A percentile compares a stretch with the other conserved stretches of the same genome.
Conservation (phyloP, 1,140 invertebrate genomes). For the Proctacanthus coquilletti region DNA sequence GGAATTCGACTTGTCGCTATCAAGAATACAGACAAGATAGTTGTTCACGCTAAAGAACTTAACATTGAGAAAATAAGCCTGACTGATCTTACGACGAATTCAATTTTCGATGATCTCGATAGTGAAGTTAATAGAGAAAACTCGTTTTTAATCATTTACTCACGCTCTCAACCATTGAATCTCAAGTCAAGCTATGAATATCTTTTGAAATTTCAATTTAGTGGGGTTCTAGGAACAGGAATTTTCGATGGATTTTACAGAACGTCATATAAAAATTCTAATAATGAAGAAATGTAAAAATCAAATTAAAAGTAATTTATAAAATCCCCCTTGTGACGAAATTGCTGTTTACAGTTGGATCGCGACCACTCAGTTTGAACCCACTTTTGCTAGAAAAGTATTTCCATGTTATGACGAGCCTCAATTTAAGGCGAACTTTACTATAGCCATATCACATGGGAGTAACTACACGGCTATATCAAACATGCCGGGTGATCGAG, state of each 20-base stretch:
- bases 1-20: conserved; percentile 34
- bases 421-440: conserved; percentile 55
- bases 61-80: conserved; percentile 18
- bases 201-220: too few species aligned
- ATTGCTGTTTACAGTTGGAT: conserved; percentile 39
- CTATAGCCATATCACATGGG: conserved; percentile 39
- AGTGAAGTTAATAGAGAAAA: too few species aligned
- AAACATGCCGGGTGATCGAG: conserved; percentile 36
- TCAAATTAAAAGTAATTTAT: too few species aligned
- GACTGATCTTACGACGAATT: conserved; percentile 9
- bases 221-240: too few species aligned
- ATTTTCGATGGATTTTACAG: too few species aligned
- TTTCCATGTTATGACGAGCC: conserved; percentile 90
- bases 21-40: conserved; percentile 30
- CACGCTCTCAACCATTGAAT: too few species aligned
- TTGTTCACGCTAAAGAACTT: conserved; percentile 33
- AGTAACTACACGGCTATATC: conserved; percentile 34
- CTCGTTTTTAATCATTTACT: too few species aligned
- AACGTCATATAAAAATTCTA: too few species aligned
- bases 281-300: too few species aligned
- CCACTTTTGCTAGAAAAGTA: conserved; percentile 58
- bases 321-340: too few species aligned
- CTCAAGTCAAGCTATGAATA: too few species aligned
- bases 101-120: conserved; percentile 15
- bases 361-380: conserved; percentile 64